Evolutionary conservation across 2,797 vertebrate genomes (phyloP).

Genomic region (Trachops cirrhosus): DNA sequence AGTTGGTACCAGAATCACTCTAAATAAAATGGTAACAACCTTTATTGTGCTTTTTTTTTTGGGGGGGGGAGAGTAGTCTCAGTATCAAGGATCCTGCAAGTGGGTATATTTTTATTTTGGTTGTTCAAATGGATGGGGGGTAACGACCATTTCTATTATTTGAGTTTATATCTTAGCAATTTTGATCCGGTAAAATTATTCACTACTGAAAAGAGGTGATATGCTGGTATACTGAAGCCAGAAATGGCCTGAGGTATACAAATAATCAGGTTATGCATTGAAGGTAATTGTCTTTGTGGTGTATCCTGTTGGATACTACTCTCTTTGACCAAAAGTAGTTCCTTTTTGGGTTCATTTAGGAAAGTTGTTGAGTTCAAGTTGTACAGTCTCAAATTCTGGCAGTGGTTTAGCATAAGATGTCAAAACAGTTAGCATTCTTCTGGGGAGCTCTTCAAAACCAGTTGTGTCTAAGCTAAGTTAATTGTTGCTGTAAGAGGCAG

Average conservation of each 20-base stretch:
- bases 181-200: conserved; percentile 4
- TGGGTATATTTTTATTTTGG: conserved; percentile 18
- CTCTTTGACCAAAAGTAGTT: conserved; percentile 24
- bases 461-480: neutral
- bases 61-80: neutral
- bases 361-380: conserved; percentile 6
- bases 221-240: neutral
- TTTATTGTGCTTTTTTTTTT: neutral
- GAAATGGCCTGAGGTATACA: neutral
- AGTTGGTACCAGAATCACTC: neutral
- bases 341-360: neutral
- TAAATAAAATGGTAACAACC: neutral
- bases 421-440: neutral
- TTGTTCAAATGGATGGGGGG: neutral
- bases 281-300: neutral
- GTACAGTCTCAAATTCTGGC: neutral
- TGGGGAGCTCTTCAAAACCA: neutral
- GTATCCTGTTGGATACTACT: neutral
- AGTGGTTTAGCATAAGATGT: neutral
- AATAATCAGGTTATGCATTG: conserved; percentile 19
- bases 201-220: neutral
- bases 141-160: neutral
- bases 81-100: neutral
- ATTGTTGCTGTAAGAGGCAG: neutral
- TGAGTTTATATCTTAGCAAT: neutral